Conservation (phyloP, 2,113 vertebrate genomes). For the Speoplatyrhinus poulsoni region DNA sequence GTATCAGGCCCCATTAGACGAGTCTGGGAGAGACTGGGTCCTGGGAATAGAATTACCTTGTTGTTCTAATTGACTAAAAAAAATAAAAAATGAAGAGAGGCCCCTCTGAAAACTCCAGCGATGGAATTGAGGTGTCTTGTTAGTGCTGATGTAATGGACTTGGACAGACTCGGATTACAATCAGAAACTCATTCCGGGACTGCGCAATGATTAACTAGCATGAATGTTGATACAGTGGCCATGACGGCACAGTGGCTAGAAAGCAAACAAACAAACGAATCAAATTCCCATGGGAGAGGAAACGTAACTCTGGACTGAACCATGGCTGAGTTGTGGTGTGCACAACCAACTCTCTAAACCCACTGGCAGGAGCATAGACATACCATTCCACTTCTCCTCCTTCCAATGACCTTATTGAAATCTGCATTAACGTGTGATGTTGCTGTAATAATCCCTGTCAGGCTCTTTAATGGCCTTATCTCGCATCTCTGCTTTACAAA, state of each 20-base stretch:
- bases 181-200: slow-evolving; percentile 21
- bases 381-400: slow-evolving; percentile 25
- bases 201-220: not conserved
- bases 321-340: not conserved
- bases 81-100: slow-evolving; percentile 5
- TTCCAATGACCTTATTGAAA: slow-evolving; percentile 47
- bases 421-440: slow-evolving; percentile 2
- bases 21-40: slow-evolving; percentile 34
- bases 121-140: slow-evolving; percentile 39
- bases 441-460: not conserved
- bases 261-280: not conserved
- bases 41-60: slow-evolving; percentile 43
- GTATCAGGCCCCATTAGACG: slow-evolving; percentile 51
- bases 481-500: slow-evolving; percentile 5
- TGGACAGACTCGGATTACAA: slow-evolving; percentile 46
- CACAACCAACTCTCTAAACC: slow-evolving; percentile 5
- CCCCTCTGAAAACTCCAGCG: not conserved
- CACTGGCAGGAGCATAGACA: slow-evolving; percentile 1
- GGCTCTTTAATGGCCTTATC: slow-evolving; percentile 46
- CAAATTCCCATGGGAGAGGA: not conserved
- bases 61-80: slow-evolving; percentile 43
- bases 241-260: too few relatives aligned
- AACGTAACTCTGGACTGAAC: not conserved
- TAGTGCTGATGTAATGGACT: slow-evolving; percentile 39
- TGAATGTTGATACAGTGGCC: slow-evolving; percentile 3